phyloP scores from a whole-genome alignment of 2,888 invertebrate species.

The Dichetophora obliterata region DNA sequence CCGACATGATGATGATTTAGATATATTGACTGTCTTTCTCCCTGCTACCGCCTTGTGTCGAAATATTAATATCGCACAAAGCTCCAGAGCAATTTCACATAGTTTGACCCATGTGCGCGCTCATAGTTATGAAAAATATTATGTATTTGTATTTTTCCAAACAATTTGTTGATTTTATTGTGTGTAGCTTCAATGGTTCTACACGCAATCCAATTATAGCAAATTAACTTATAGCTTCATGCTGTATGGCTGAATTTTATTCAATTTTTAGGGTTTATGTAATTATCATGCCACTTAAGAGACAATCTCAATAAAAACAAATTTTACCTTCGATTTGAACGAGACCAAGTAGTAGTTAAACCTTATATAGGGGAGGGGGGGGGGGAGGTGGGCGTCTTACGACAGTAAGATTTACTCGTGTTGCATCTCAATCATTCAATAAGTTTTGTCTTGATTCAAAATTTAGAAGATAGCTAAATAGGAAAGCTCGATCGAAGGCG shows the following conservation, averaged over 20 bases:
- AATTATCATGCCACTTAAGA: slow-evolving; percentile 6
- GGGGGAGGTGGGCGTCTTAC: too few relatives aligned
- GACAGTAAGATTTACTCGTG: too few relatives aligned
- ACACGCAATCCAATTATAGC: slow-evolving; percentile 43
- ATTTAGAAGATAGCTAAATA: too few relatives aligned
- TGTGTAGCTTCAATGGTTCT: background rate
- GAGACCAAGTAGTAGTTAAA: too few relatives aligned
- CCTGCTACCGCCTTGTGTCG: background rate
- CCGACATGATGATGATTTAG: background rate
- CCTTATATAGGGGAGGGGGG: too few relatives aligned
- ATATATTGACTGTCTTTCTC: background rate
- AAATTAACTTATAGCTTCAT: slow-evolving; percentile 31
- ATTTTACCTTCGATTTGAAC: too few relatives aligned
- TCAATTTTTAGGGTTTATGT: slow-evolving; percentile 37
- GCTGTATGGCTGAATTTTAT: slow-evolving; percentile 25
- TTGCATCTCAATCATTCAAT: too few relatives aligned
- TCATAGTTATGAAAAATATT: background rate
- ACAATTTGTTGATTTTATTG: slow-evolving; percentile 7
- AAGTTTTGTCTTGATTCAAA: too few relatives aligned
- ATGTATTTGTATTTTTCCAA: background rate
- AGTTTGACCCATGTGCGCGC: background rate
- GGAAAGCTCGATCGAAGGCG: too few relatives aligned
- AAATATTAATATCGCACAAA: background rate
- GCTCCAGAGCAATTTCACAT: background rate
- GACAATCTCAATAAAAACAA: too few relatives aligned